phyloP scores from a whole-genome alignment of 1,140 invertebrate species.

The Lanistes nyassanus region DNA sequence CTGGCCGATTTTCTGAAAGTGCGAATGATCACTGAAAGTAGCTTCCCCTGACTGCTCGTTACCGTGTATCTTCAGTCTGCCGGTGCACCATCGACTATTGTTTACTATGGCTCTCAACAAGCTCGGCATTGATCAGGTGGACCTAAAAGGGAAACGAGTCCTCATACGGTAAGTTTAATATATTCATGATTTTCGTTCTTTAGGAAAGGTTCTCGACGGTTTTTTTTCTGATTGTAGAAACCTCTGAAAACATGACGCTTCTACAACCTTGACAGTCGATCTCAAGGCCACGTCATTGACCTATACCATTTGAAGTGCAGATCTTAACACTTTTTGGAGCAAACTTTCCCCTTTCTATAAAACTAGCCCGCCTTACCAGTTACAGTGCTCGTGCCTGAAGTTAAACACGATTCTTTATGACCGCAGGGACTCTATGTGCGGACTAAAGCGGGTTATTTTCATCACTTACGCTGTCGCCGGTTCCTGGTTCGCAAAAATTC shows the following conservation, averaged over 20 bases:
- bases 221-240: neutral
- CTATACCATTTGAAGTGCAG: neutral
- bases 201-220: too few relatives aligned
- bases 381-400: too few relatives aligned
- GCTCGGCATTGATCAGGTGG: constrained; percentile 69
- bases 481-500: too few relatives aligned
- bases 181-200: neutral
- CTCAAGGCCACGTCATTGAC: neutral
- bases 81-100: neutral
- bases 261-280: neutral
- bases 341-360: too few relatives aligned
- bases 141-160: constrained; percentile 70
- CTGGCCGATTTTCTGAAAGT: neutral
- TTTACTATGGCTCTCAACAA: constrained; percentile 78
- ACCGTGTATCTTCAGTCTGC: neutral
- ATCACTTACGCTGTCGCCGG: too few relatives aligned
- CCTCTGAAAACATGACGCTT: neutral
- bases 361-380: too few relatives aligned
- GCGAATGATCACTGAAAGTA: neutral
- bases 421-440: too few relatives aligned
- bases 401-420: too few relatives aligned
- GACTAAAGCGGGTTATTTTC: too few relatives aligned
- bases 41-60: neutral
- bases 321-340: neutral
- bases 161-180: constrained; percentile 62